Evolutionary conservation across 1,140 invertebrate genomes (phyloP).

Genomic region (Tachypleus tridentatus): DNA sequence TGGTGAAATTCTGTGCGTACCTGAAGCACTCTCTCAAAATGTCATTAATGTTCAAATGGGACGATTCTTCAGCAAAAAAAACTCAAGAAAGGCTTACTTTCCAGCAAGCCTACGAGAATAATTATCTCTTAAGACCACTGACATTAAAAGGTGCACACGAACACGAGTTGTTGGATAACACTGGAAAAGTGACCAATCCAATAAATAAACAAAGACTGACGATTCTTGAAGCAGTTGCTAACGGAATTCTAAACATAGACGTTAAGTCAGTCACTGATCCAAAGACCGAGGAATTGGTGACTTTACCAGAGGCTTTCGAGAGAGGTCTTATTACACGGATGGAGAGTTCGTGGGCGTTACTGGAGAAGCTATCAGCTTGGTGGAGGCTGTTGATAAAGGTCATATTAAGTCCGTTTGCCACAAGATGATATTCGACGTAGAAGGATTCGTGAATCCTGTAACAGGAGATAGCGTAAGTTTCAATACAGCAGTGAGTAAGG

Average conservation of each 20-base stretch:
- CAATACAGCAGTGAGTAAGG: slow-evolving; percentile 66
- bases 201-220: slow-evolving; percentile 57
- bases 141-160: slow-evolving; percentile 78
- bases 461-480: slow-evolving; percentile 72
- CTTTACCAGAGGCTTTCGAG: slow-evolving; percentile 66
- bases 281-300: slow-evolving; percentile 57
- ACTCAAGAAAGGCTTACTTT: slow-evolving; percentile 61
- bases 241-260: slow-evolving; percentile 74
- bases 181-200: slow-evolving; percentile 63
- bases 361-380: slow-evolving; percentile 54
- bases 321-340: slow-evolving; percentile 60
- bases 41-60: slow-evolving; percentile 63
- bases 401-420: slow-evolving; percentile 72
- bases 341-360: slow-evolving; percentile 58
- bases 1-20: slow-evolving; percentile 63
- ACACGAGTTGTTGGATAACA: slow-evolving; percentile 61
- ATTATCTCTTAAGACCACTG: slow-evolving; percentile 72
- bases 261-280: slow-evolving; percentile 70
- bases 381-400: slow-evolving; percentile 69
- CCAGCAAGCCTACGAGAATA: slow-evolving; percentile 59
- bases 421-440: slow-evolving; percentile 81
- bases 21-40: slow-evolving; percentile 60
- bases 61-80: slow-evolving; percentile 58
- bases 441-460: slow-evolving; percentile 72
- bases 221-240: slow-evolving; percentile 66